phyloP scores from a whole-genome alignment of 2,113 vertebrate species.

The Eulemur rufifrons region DNA sequence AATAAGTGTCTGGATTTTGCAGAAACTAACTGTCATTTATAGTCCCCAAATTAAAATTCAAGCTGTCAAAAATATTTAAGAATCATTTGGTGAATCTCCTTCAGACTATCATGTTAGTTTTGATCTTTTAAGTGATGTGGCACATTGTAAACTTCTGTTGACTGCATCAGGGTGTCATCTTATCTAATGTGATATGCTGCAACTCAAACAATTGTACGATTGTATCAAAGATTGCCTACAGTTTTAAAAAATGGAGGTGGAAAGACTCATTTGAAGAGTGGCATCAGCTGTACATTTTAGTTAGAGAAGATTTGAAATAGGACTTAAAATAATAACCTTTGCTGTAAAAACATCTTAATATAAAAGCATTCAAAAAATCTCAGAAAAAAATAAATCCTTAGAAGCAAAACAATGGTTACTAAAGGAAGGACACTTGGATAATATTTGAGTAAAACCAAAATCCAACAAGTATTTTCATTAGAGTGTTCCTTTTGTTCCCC shows the following conservation, averaged over 20 bases:
- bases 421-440: constrained; percentile 28
- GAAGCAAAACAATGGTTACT: constrained; percentile 29
- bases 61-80: constrained; percentile 48
- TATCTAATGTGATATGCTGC: not conserved
- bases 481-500: constrained; percentile 68
- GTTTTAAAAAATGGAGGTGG: not conserved
- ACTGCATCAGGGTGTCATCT: constrained; percentile 35
- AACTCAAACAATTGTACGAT: constrained; percentile 40
- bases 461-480: constrained; percentile 71
- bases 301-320: constrained; percentile 49
- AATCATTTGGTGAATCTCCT: not conserved
- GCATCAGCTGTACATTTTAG: not conserved
- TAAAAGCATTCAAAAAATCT: constrained; percentile 8
- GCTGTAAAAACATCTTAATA: constrained; percentile 16
- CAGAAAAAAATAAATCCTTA: not conserved
- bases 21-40: not conserved
- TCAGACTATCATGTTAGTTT: constrained; percentile 54
- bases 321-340: constrained; percentile 59
- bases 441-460: constrained; percentile 15
- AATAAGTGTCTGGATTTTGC: not conserved
- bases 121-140: constrained; percentile 52
- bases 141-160: not conserved
- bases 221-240: not conserved
- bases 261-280: not conserved
- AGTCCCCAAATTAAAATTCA: not conserved